These are phyloP conservation scores for Macrosiphum euphorbiae DNA, from an alignment of 2,888 invertebrate species.

Conservation along the genomic window DNA sequence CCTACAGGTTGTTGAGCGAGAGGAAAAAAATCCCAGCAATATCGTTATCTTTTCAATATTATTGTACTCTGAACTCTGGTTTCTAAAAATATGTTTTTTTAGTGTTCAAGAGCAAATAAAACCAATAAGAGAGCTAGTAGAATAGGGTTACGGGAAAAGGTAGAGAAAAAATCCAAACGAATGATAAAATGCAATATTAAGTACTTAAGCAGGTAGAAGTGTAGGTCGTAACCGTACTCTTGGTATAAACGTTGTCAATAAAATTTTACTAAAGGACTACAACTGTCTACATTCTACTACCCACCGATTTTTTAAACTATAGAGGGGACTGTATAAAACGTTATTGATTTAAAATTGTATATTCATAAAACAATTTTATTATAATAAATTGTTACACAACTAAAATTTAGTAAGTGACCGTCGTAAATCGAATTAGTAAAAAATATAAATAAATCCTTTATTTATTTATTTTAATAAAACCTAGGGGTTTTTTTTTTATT, in stretches of 20 bases:
- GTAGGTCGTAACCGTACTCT: background rate
- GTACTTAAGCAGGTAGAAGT: background rate
- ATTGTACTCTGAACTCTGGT: background rate
- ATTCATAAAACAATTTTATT: background rate
- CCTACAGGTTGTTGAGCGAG: constrained; percentile 40
- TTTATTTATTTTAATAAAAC: background rate
- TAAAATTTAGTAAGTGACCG: background rate
- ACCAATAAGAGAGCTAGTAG: background rate
- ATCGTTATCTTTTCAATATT: background rate
- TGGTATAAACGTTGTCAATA: background rate
- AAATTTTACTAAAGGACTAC: background rate
- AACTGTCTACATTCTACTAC: background rate
- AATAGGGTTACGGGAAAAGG: background rate
- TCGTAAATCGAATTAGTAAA: background rate
- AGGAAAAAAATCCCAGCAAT: background rate
- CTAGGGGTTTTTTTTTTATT: background rate
- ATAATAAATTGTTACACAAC: background rate
- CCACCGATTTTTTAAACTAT: background rate
- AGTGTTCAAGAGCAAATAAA: constrained; percentile 15
- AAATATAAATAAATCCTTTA: background rate
- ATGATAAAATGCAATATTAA: background rate
- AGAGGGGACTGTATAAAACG: background rate
- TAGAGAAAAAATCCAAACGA: background rate
- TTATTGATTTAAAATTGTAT: background rate
- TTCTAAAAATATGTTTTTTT: background rate